phyloP scores from a whole-genome alignment of 30 jellyfish, hydroid and myxozoan species.

The Cassiopea andromeda region DNA sequence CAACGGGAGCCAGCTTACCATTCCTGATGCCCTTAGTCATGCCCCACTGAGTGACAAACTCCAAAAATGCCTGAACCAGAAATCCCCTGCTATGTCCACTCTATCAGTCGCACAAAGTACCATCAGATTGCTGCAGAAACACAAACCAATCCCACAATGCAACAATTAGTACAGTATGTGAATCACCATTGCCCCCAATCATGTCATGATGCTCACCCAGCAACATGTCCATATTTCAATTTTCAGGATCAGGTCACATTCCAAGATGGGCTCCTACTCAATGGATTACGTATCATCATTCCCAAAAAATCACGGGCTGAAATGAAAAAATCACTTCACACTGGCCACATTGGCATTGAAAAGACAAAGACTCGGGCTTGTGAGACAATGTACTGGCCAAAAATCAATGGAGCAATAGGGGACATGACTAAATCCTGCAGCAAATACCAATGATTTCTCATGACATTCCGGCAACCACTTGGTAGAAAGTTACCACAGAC shows the following conservation, averaged over 20 bases:
- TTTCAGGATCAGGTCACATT: neutral
- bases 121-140: constrained; percentile 26
- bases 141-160: constrained; percentile 18
- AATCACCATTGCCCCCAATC: constrained; percentile 27
- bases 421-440: constrained; percentile 16
- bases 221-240: neutral
- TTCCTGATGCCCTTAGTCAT: constrained; percentile 9
- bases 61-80: constrained; percentile 35
- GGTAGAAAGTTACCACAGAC: constrained; percentile 65
- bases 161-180: neutral
- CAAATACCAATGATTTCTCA: constrained; percentile 44
- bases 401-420: neutral
- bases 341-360: too few relatives aligned
- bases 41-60: constrained; percentile 53
- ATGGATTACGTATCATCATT: too few relatives aligned
- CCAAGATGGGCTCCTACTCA: too few relatives aligned
- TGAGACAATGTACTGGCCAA: too few relatives aligned
- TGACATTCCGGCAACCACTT: constrained; percentile 49
- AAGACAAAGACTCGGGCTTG: too few relatives aligned
- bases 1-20: constrained; percentile 16
- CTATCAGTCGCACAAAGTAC: constrained; percentile 27
- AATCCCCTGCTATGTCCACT: constrained; percentile 34
- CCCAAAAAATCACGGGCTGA: too few relatives aligned
- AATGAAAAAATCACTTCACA: too few relatives aligned
- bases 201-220: constrained; percentile 40